phyloP scores from a whole-genome alignment of 2,888 invertebrate genomes.

The Timema podura region DNA sequence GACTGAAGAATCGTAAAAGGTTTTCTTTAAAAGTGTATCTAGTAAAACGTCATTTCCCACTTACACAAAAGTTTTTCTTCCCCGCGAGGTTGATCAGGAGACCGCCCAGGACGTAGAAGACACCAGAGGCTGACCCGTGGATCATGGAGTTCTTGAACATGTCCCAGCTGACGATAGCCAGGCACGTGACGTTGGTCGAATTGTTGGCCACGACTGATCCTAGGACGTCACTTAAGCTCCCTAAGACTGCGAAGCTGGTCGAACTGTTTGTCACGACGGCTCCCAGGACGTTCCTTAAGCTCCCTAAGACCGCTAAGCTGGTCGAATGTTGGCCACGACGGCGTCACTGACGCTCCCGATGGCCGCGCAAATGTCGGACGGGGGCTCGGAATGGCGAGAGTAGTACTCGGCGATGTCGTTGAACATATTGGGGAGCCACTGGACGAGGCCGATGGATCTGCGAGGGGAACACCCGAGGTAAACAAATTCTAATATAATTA shows the following conservation, averaged over 20 bases:
- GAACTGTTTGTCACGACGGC: background rate
- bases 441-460: constrained; percentile 38
- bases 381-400: constrained; percentile 36
- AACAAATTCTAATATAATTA: no score
- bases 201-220: background rate
- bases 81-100: constrained; percentile 25
- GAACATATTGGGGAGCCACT: constrained; percentile 44
- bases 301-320: background rate
- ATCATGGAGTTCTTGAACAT: constrained; percentile 27
- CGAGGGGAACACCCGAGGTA: background rate
- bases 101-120: constrained; percentile 24
- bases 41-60: background rate
- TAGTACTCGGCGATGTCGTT: constrained; percentile 40
- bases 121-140: constrained; percentile 24
- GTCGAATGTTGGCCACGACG: background rate
- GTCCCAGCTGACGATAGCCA: constrained; percentile 16
- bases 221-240: background rate
- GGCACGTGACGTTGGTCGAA: background rate
- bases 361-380: constrained; percentile 39
- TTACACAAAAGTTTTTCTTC: constrained; percentile 26
- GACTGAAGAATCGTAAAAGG: no score
- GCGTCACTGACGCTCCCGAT: background rate
- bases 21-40: no score
- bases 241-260: background rate
- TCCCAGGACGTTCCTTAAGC: background rate